Base-by-base conservation (phyloP, 2,888 invertebrate species). In the Notocelia uddmanniana region DNA sequence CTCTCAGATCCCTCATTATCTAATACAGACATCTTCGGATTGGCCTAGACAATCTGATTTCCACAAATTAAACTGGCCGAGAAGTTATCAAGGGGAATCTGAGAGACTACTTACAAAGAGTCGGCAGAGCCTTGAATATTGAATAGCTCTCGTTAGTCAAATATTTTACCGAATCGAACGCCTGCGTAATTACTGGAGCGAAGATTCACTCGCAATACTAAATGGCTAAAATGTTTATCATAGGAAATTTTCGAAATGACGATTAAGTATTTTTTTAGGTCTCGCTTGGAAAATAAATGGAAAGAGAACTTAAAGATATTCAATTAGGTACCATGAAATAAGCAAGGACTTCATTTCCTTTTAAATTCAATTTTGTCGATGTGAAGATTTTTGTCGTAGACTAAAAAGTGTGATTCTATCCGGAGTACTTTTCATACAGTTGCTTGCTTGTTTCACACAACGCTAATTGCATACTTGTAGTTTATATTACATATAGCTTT, bases 51-150 rank as follows among this genome's bases (percentile, higher is more conserved):
- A 81, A 81, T 82, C 83, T 79, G 77, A 83, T 79, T 82, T 81
- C 78, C 75, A 82, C 83, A 86, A 90, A 90, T 89, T 88, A 86
- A 88, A 84, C 86, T 88, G 88, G 87, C 88, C 86, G 80, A 80
- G 80, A 85, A 84, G 83, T 89, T 87, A 85, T 87, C 82, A 81
- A 82, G 83, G 79, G 80, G 78, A 82, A 78, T 81, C 78, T 76
- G 77, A 74, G 76, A 48, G 82, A 77, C 77, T 79, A 79, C 83
- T 87, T 83, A n/a, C 84, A 85, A 86, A 87, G 85, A 84, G 81
- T 79, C 79, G 79, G 80, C 77, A 64, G 76, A 85, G 81, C 80
- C 83, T 80, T 90, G 89, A 89, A 89, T 90, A 90, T 89, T 90
- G 87, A 90, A 89, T 88, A 87, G 87, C 79, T 81, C 79, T 85